Conservation (phyloP, 2,113 vertebrate genomes). For the Crotalus tigris region DNA sequence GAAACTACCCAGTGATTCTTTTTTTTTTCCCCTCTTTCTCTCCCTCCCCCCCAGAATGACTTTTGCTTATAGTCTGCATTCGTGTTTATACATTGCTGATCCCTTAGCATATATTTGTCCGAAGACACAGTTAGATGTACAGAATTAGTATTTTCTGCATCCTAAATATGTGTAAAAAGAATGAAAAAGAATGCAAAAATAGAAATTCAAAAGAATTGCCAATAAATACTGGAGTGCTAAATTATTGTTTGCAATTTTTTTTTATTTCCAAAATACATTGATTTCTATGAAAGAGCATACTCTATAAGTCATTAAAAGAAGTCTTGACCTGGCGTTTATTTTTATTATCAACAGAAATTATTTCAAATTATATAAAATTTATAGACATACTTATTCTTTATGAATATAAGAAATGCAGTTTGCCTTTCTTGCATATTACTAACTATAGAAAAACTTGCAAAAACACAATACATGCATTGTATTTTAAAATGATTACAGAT, state of each 20-base stretch:
- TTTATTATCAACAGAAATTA: background rate
- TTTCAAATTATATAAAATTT: background rate
- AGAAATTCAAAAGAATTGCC: background rate
- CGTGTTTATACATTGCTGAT: background rate
- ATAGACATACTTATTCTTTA: background rate
- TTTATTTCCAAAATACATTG: background rate
- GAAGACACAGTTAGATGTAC: background rate
- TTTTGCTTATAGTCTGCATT: background rate
- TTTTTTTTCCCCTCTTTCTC: background rate
- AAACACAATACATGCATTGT: background rate
- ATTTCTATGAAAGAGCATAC: background rate
- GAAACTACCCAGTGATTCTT: background rate
- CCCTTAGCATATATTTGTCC: background rate
- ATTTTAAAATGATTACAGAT: background rate
- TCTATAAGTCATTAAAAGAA: background rate
- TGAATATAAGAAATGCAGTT: background rate
- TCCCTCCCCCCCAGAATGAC: background rate
- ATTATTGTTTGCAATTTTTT: background rate
- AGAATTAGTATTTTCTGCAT: background rate
- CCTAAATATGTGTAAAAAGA: background rate
- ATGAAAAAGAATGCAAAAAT: background rate
- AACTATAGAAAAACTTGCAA: background rate
- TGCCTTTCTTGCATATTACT: background rate
- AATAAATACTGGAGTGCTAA: background rate
- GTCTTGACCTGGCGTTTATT: background rate